Percentiles rank a stretch among this genome's conserved stretches.
phyloP scores from a whole-genome alignment of 2,113 vertebrate genomes.

The Aspiorhynchus laticeps region DNA sequence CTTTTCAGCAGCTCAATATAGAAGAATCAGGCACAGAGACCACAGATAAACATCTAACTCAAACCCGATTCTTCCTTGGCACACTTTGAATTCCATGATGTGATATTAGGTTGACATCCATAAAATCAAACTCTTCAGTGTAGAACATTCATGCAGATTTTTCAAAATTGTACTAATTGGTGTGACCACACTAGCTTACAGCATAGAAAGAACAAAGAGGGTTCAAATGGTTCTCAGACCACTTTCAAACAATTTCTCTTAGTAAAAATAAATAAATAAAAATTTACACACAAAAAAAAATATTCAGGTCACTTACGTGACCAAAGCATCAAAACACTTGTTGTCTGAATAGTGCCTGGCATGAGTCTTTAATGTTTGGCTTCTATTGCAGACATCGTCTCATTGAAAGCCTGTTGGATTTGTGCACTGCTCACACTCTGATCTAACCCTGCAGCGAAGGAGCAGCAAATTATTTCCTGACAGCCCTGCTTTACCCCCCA shows the following conservation, averaged over 20 bases:
- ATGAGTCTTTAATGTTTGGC: slow-evolving; percentile 22
- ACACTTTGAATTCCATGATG: not conserved
- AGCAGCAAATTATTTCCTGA: slow-evolving; percentile 33
- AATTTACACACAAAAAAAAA: too few relatives aligned
- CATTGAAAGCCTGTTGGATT: slow-evolving; percentile 16
- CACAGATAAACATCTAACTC: not conserved
- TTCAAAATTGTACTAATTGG: not conserved
- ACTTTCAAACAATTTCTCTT: not conserved
- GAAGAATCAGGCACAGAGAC: slow-evolving; percentile 11
- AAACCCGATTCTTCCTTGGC: not conserved
- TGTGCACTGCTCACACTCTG: not conserved
- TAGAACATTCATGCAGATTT: not conserved
- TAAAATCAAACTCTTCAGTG: not conserved
- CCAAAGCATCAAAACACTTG: not conserved
- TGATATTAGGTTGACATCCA: not conserved
- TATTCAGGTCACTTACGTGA: not conserved
- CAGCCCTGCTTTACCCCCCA: slow-evolving; percentile 25
- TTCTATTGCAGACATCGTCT: slow-evolving; percentile 1
- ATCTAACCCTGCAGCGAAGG: slow-evolving; percentile 24
- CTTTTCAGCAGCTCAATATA: slow-evolving; percentile 34
- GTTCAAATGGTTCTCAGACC: not conserved
- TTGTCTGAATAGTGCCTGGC: not conserved
- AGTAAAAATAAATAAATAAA: not conserved
- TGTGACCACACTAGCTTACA: not conserved
- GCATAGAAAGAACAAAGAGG: not conserved